A percentile compares a stretch with the other conserved stretches of the same genome.
Evolutionary conservation across 2,888 invertebrate genomes (phyloP).

Genomic region (Himalopsyche japonica): DNA sequence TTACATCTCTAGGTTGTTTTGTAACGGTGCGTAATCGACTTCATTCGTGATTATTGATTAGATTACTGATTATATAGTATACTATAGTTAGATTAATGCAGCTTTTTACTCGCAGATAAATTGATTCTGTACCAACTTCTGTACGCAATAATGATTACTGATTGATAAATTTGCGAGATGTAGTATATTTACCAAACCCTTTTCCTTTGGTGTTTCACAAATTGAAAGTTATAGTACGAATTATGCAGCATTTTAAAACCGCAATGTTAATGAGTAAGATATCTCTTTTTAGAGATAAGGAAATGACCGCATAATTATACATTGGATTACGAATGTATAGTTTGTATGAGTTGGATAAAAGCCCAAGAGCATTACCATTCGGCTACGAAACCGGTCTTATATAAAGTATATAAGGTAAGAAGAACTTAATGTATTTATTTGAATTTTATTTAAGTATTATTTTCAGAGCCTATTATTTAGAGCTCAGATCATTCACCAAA

Average conservation of each 20-base stretch:
- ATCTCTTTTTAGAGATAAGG: no score
- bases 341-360: no score
- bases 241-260: no score
- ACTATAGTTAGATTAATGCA: background rate
- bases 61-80: background rate
- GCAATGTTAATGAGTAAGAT: no score
- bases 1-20: background rate
- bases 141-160: background rate
- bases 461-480: background rate
- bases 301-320: no score
- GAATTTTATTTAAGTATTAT: no score
- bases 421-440: no score
- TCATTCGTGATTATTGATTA: background rate
- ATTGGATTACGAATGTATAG: no score
- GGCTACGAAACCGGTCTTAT: no score
- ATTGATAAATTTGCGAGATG: background rate
- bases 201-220: background rate
- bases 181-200: background rate
- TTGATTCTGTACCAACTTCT: background rate
- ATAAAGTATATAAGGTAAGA: no score
- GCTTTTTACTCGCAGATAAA: background rate
- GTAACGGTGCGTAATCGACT: background rate
- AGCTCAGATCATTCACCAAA: background rate
- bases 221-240: no score
- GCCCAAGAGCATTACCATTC: no score